phyloP scores from a whole-genome alignment of 2,113 vertebrate genomes.

The Hemicordylus capensis region DNA sequence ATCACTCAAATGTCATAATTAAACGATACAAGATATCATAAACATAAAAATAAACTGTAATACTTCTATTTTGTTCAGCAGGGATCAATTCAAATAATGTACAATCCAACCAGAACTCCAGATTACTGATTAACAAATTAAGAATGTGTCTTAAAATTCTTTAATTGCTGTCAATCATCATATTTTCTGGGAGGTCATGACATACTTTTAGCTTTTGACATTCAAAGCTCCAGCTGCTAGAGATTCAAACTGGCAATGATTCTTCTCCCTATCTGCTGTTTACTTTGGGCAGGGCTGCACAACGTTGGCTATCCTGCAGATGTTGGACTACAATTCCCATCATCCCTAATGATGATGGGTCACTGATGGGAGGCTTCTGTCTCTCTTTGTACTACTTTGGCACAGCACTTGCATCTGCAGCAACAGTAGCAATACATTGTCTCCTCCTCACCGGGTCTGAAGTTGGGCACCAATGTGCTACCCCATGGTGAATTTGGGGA shows the following conservation, averaged over 20 bases:
- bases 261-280: conserved; percentile 31
- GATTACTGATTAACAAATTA: neutral
- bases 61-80: neutral
- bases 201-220: neutral
- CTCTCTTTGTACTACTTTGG: no score
- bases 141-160: neutral
- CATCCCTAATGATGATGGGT: no score
- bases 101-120: neutral
- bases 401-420: no score
- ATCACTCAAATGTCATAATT: neutral
- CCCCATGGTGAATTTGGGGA: no score
- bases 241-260: conserved; percentile 18
- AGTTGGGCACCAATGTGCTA: no score
- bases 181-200: neutral
- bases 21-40: neutral
- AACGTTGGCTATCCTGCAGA: no score
- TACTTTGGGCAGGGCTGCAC: neutral
- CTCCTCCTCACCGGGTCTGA: no score
- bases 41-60: neutral
- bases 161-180: neutral
- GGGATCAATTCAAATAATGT: neutral
- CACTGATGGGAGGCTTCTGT: no score
- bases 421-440: no score
- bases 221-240: neutral
- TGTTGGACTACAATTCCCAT: no score